Conservation (phyloP, 2,888 invertebrate species). For the Patella pellucida region DNA sequence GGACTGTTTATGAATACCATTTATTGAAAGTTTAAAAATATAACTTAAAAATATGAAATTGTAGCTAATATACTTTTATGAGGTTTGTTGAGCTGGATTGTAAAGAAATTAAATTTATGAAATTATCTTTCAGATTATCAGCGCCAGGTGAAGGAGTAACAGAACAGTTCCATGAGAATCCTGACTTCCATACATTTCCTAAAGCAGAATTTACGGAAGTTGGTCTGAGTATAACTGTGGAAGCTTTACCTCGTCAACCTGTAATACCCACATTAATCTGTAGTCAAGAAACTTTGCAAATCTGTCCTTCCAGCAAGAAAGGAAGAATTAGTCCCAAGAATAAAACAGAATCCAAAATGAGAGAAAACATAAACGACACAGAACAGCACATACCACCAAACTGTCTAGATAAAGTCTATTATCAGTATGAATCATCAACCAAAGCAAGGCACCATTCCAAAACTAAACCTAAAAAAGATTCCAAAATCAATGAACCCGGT, state of each 20-base stretch:
- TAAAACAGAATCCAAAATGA: background rate
- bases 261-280: slow-evolving; percentile 75
- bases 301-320: slow-evolving; percentile 20
- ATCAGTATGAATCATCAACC: background rate
- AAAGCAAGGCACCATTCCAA: background rate
- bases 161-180: slow-evolving; percentile 72
- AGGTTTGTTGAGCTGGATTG: too few relatives aligned
- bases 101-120: too few relatives aligned
- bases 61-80: too few relatives aligned
- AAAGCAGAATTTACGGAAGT: slow-evolving; percentile 43
- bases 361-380: background rate
- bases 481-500: background rate
- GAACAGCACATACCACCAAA: background rate
- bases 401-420: background rate
- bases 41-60: too few relatives aligned
- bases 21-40: too few relatives aligned
- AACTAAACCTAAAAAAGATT: background rate
- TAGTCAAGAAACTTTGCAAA: background rate
- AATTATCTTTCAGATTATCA: slow-evolving; percentile 72
- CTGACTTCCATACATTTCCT: slow-evolving; percentile 65
- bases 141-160: slow-evolving; percentile 79
- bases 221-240: slow-evolving; percentile 75
- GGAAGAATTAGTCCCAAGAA: background rate
- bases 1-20: too few relatives aligned
- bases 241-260: slow-evolving; percentile 67